These are phyloP conservation scores for Caenorhabditis macrosperma DNA, from an alignment of 2,888 invertebrate species.

Conservation along the genomic window DNA sequence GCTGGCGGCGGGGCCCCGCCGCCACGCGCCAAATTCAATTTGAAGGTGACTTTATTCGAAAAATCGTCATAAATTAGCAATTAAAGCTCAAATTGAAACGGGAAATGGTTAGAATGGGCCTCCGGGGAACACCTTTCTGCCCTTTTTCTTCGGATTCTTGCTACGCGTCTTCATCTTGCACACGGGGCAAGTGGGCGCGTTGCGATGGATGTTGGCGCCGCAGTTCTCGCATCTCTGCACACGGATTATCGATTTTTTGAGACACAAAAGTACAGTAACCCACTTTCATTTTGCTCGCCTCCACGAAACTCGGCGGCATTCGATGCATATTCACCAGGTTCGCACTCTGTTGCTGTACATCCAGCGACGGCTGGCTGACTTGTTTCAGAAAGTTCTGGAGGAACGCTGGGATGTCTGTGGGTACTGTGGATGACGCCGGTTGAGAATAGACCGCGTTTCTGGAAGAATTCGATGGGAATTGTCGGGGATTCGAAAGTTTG, in stretches of 20 bases:
- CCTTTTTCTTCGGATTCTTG: conserved; percentile 66
- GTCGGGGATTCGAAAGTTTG: not conserved
- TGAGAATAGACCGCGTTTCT: not conserved
- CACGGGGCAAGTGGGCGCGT: conserved; percentile 98
- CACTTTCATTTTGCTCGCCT: conserved; percentile 57
- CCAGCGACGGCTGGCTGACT: not conserved
- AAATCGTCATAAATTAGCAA: no score
- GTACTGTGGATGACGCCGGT: not conserved
- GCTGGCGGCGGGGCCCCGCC: no score
- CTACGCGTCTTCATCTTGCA: conserved; percentile 83
- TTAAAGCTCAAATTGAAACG: no score
- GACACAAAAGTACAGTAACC: not conserved
- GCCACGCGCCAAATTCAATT: no score
- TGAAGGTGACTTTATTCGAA: no score
- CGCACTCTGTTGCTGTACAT: not conserved
- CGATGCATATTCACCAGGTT: conserved; percentile 50
- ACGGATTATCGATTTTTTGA: not conserved
- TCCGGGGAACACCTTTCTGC: no score
- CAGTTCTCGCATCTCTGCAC: conserved; percentile 82
- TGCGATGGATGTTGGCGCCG: conserved; percentile 85
- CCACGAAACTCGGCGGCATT: conserved; percentile 57
- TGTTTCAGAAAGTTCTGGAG: conserved; percentile 23
- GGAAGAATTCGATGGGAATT: not conserved
- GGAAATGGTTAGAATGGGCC: conserved; percentile 4
- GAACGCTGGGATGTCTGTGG: conserved; percentile 26